Base-by-base conservation (phyloP, 1,140 invertebrate species). In the Drosophila miranda region DNA sequence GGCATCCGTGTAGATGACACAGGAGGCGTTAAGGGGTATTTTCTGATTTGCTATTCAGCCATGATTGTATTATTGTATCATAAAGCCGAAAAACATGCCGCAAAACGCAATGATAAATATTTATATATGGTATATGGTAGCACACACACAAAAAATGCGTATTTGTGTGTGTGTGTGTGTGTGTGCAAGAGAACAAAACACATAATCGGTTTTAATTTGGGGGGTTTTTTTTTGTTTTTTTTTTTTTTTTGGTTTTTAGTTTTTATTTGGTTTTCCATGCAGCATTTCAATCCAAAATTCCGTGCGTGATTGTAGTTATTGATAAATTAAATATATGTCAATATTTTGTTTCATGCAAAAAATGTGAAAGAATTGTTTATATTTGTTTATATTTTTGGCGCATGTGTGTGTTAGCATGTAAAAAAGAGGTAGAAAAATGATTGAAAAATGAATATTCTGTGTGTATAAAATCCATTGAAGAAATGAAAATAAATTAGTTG, bases 1-100 rank as follows among this genome's bases (percentile, higher is more conserved):
- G 92, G 96, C 95, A 93, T 97, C 96, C 94, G 96, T 97, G 95
- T 97, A 98, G 93, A 96, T 95, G 93, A 98, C 96, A 94, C 95
- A 97, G 92, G 95, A 95, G 93, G 96, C 95, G 93, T 97, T 97
- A 94, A 93, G 93, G 91, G 95, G 94, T 92, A 96, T 93, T 93
- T 91, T 91, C 92, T 91, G 92, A 91, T 91, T 69, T 52, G 88
- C 89, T 90, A 77, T 62, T 56, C 57, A 53, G 57, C 19, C 56
- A 13, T 13, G 34, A 38, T 38, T 38, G 16, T 16, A 38, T 38
- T 38, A 38, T 38, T 13, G 11, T 11, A 38, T 38, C 63, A 46
- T 7, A 46, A 46, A 68, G 49, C 62, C 34, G 19, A 42, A 19
- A 67, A 43, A 21, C 66, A 68, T 68, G 66, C 66, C 51, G 41